These are phyloP conservation scores for Pseudomyrmex flavicornis DNA, from an alignment of 1,140 invertebrate species.

Conservation along the genomic window DNA sequence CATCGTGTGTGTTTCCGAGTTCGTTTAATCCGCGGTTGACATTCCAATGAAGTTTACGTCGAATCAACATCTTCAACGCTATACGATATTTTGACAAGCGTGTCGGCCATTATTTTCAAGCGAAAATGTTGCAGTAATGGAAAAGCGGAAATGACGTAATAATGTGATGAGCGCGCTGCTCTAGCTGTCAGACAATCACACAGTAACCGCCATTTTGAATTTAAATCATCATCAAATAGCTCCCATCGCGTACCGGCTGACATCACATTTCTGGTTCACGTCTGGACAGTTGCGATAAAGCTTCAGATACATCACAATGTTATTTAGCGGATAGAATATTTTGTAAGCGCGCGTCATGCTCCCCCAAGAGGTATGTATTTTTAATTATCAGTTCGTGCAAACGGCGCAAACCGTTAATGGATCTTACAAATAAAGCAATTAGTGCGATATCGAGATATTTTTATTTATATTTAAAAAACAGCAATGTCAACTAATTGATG, in stretches of 20 bases:
- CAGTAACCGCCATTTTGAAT: slow-evolving; percentile 22
- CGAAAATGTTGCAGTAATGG: slow-evolving; percentile 33
- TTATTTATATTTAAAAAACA: background rate
- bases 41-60: slow-evolving; percentile 25
- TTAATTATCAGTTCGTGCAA: background rate
- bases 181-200: slow-evolving; percentile 26
- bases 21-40: background rate
- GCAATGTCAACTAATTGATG: slow-evolving; percentile 1
- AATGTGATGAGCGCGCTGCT: slow-evolving; percentile 8
- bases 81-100: slow-evolving; percentile 36
- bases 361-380: background rate
- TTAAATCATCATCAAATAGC: slow-evolving; percentile 50
- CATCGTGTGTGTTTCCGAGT: background rate
- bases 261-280: slow-evolving; percentile 7
- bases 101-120: slow-evolving; percentile 15
- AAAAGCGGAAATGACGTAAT: slow-evolving; percentile 33
- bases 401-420: background rate
- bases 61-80: slow-evolving; percentile 11
- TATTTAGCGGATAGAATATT: slow-evolving; percentile 11
- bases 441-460: no score
- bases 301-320: slow-evolving; percentile 36
- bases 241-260: slow-evolving; percentile 6
- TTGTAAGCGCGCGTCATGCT: background rate
- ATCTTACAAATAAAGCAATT: background rate
- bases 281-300: slow-evolving; percentile 31